phyloP scores from a whole-genome alignment of 2,888 invertebrate species.

The Tortrix viridana region DNA sequence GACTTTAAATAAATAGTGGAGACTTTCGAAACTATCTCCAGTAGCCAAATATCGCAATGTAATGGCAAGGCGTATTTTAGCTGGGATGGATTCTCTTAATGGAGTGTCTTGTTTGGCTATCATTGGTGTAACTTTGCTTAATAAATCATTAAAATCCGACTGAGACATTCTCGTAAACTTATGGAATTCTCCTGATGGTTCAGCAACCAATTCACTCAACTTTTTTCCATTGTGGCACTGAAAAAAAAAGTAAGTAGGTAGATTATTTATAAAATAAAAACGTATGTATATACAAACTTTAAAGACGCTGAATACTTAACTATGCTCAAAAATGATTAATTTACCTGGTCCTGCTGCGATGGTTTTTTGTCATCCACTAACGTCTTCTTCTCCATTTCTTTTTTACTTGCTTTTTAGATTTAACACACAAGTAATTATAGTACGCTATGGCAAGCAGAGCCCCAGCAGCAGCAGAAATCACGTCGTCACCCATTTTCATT shows the following conservation, averaged over 20 bases:
- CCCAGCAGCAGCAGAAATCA: conserved; percentile 22
- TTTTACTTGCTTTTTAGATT: conserved; percentile 13
- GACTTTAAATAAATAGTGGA: no score
- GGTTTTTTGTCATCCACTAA: conserved; percentile 39
- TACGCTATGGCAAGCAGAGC: conserved; percentile 13
- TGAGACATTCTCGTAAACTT: conserved; percentile 43
- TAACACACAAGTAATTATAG: conserved; percentile 8
- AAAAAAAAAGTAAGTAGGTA: conserved; percentile 18
- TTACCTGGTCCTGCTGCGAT: conserved; percentile 38
- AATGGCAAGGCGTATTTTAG: no score
- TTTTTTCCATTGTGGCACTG: conserved; percentile 39
- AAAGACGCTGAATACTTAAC: conserved; percentile 3
- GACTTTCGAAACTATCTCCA: no score
- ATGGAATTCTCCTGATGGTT: conserved; percentile 40
- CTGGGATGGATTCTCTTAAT: no score
- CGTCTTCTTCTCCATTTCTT: conserved; percentile 32
- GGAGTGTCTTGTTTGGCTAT: no score
- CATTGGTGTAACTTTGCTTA: no score
- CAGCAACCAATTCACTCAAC: conserved; percentile 40
- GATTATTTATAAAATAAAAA: conserved; percentile 10
- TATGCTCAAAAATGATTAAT: conserved; percentile 12
- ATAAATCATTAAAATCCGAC: no score
- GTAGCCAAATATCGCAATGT: no score
- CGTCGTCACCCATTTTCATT: conserved; percentile 26
- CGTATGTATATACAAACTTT: conserved; percentile 14